A percentile compares a stretch with the other conserved stretches of the same genome.
These are phyloP conservation scores for Lagodon rhomboides DNA, from an alignment of 2,797 vertebrate genomes.

Conservation along the genomic window DNA sequence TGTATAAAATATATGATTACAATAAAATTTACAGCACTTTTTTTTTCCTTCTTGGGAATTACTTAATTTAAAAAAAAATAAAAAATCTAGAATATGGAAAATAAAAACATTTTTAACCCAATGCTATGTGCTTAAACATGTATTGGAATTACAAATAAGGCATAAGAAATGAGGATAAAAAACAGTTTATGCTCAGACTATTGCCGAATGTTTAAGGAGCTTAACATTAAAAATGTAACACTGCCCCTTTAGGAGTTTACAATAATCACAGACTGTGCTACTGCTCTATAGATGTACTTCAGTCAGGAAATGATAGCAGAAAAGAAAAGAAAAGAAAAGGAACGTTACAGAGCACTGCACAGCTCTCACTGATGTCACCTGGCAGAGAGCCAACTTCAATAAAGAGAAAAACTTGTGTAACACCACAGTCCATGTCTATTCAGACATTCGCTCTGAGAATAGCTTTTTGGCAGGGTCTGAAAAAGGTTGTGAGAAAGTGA, in stretches of 20 bases:
- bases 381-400: constrained; percentile 76
- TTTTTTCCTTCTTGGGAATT: constrained; percentile 12
- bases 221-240: constrained; percentile 2
- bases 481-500: constrained; percentile 85
- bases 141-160: constrained; percentile 2
- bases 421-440: constrained; percentile 75
- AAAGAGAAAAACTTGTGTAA: constrained; percentile 78
- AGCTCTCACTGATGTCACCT: constrained; percentile 77
- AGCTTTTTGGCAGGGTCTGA: constrained; percentile 78
- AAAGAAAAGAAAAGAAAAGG: constrained; percentile 55
- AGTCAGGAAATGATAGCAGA: constrained; percentile 50
- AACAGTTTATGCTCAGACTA: neutral
- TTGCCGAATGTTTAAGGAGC: constrained; percentile 12
- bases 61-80: neutral
- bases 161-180: neutral
- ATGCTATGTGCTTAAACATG: neutral
- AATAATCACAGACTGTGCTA: constrained; percentile 16
- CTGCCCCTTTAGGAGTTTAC: neutral
- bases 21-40: neutral
- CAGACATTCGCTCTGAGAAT: constrained; percentile 82
- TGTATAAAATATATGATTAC: neutral
- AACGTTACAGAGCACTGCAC: constrained; percentile 56
- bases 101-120: neutral
- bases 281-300: constrained; percentile 36
- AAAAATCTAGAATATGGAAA: neutral